Evolutionary conservation across 2,113 vertebrate species (phyloP).

Genomic region (Panthera uncia): DNA sequence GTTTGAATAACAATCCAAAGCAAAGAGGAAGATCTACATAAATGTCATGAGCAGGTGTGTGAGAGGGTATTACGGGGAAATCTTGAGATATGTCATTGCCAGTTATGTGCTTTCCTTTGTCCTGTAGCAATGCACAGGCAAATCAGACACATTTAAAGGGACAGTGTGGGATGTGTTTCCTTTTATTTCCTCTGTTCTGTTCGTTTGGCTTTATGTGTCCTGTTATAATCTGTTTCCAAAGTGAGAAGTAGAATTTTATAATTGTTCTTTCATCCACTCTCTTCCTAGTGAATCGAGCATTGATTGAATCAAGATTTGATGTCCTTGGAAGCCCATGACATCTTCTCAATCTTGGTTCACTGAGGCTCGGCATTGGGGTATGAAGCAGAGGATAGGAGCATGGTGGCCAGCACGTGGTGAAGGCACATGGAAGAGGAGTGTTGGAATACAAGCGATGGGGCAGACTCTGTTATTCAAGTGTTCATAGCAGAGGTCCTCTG

Average conservation of each 20-base stretch:
- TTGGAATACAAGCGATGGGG: neutral
- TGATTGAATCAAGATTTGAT: neutral
- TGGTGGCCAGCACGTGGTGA: neutral
- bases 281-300: neutral
- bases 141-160: neutral
- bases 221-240: neutral
- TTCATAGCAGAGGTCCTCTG: neutral
- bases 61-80: neutral
- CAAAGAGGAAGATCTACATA: neutral
- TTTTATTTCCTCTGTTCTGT: neutral
- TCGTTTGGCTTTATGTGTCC: neutral
- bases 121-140: neutral
- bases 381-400: neutral
- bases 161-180: neutral
- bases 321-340: neutral
- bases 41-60: neutral
- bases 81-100: neutral
- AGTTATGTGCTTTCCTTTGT: neutral
- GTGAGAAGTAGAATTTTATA: neutral
- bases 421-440: neutral
- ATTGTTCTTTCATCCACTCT: neutral
- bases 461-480: neutral
- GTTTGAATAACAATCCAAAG: neutral
- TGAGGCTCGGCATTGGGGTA: neutral
- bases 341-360: neutral